Evolutionary conservation across 2,888 invertebrate species (phyloP).

Genomic region (Leptinotarsa haldemani): DNA sequence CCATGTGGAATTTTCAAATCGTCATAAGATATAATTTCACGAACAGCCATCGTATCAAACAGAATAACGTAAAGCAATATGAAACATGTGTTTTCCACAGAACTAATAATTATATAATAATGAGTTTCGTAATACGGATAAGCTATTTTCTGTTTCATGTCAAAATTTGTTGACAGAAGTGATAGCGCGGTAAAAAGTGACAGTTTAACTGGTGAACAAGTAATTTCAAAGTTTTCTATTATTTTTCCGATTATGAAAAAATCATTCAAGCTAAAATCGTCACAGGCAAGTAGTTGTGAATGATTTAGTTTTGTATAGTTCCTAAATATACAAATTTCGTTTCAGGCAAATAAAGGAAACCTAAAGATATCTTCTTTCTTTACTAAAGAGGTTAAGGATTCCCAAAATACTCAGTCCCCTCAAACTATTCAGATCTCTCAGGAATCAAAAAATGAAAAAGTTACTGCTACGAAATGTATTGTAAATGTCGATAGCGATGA

Average conservation of each 20-base stretch:
- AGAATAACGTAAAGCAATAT: too few relatives aligned
- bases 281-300: neutral
- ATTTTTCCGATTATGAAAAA: conserved; percentile 20
- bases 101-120: too few relatives aligned
- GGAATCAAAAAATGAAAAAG: conserved; percentile 16
- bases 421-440: conserved; percentile 1
- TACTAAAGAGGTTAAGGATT: conserved; percentile 28
- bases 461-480: neutral
- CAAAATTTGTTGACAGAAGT: neutral
- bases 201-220: neutral
- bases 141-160: too few relatives aligned
- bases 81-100: too few relatives aligned
- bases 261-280: conserved; percentile 13
- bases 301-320: neutral
- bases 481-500: conserved; percentile 21
- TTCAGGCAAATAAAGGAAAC: conserved; percentile 41
- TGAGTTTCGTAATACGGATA: too few relatives aligned
- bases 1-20: too few relatives aligned
- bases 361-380: conserved; percentile 52
- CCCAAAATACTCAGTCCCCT: neutral
- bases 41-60: too few relatives aligned
- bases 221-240: neutral
- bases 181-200: neutral
- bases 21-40: too few relatives aligned
- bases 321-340: neutral